Base-by-base conservation (phyloP, 2,888 invertebrate genomes). In the Megastigmus dorsalis region DNA sequence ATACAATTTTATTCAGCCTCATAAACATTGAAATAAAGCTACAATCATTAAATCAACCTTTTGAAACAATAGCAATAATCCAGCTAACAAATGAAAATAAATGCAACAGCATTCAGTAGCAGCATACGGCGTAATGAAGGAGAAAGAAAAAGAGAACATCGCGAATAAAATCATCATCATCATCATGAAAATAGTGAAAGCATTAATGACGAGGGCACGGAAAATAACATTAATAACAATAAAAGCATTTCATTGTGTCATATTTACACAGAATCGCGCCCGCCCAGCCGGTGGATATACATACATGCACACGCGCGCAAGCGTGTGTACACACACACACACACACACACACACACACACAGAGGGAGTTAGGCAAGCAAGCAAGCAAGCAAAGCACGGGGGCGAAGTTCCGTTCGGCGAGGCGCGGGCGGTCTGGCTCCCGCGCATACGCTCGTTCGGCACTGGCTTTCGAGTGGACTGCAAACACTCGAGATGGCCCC, bases 391-490 rank as follows among this genome's bases (percentile, higher is more conserved):
- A 9, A 30, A 18, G 43, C 38, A 10, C 13, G 57, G 15, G 38
- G 48, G 43, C 33, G 28, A 6, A 10, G 26, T 4, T 28, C n/a
- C n/a, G 43, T 23, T 33, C 28, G 28, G 13, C 10, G 13, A 26
- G 75, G 75, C 65, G 70, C 57, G 67, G 67, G 68, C 69, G 77
- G 75, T 70, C 77, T 68, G 65, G 80, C 82, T 80, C 81, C 80
- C 80, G 80, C 79, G 78, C 62, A 75, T 72, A 76, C 78, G 82
- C 83, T 85, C 85, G 84, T 83, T 84, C 85, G 83, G 84, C 84
- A 84, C 86, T 52, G 84, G 82, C 83, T 86, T 85, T 88, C 83
- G 84, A 88, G 88, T 87, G 88, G 84, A 86, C 85, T 86, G 88
- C 86, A 87, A 88, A 88, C 88, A 88, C 88, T 88, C 84, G 82